phyloP scores from a whole-genome alignment of 1,140 invertebrate species.

The Theocolax elegans region DNA sequence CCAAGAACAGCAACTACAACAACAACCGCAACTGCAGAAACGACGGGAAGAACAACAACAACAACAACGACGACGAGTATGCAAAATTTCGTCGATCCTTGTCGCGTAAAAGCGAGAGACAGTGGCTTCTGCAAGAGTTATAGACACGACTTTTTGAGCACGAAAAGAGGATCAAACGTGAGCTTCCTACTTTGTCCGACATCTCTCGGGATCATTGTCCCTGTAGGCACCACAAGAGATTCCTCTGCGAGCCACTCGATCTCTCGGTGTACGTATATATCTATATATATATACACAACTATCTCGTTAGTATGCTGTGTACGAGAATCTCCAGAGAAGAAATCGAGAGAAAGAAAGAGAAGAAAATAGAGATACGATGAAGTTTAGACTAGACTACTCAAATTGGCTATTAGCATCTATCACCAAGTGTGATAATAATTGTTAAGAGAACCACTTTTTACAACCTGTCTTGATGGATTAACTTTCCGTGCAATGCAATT shows the following conservation, averaged over 20 bases:
- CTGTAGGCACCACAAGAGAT: background rate
- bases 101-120: too few relatives aligned
- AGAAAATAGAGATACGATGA: too few relatives aligned
- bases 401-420: conserved; percentile 35
- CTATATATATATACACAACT: too few relatives aligned
- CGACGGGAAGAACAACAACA: background rate
- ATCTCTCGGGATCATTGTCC: conserved; percentile 27
- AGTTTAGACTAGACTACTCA: background rate
- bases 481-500: background rate
- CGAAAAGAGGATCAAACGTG: conserved; percentile 13
- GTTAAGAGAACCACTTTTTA: background rate
- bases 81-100: too few relatives aligned
- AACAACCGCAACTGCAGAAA: background rate
- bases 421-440: background rate
- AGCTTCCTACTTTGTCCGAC: background rate
- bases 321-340: too few relatives aligned
- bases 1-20: too few relatives aligned
- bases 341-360: too few relatives aligned
- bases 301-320: conserved; percentile 18
- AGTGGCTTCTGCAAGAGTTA: background rate
- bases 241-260: background rate
- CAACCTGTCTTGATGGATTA: background rate
- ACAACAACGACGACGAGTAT: background rate
- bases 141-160: conserved; percentile 11
- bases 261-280: too few relatives aligned